A percentile compares a stretch with the other conserved stretches of the same genome.
phyloP scores from a whole-genome alignment of 2,888 invertebrate species.

The Conops quadrifasciatus region DNA sequence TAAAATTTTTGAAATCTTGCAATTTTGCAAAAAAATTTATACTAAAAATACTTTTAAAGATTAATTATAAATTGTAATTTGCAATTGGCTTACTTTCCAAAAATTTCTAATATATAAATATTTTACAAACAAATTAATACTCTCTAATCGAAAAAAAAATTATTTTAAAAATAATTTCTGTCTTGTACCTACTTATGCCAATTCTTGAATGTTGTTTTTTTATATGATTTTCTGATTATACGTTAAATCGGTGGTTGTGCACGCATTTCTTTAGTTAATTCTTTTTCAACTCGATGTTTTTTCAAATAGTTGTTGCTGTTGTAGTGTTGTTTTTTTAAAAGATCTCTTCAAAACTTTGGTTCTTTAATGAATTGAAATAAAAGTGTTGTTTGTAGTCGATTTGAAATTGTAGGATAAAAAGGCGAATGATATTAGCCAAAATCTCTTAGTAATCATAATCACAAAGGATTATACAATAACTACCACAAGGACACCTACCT shows the following conservation, averaged over 20 bases:
- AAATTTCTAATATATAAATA: slow-evolving; percentile 12
- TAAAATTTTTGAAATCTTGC: slow-evolving; percentile 25
- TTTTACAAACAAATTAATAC: background rate
- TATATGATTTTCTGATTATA: slow-evolving; percentile 15
- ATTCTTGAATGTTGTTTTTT: slow-evolving; percentile 38
- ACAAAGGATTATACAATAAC: too few species aligned
- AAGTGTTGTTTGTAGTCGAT: too few species aligned
- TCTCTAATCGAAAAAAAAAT: background rate
- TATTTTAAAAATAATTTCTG: slow-evolving; percentile 30
- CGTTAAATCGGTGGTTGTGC: slow-evolving; percentile 60
- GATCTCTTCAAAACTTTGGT: too few species aligned
- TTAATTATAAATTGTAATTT: slow-evolving; percentile 30
- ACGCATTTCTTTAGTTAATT: slow-evolving; percentile 58
- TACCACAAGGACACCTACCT: too few species aligned
- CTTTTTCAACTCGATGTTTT: slow-evolving; percentile 48
- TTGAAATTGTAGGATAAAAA: too few species aligned
- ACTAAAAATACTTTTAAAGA: background rate
- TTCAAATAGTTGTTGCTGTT: slow-evolving; percentile 56
- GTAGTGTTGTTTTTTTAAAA: slow-evolving; percentile 32
- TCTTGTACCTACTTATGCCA: slow-evolving; percentile 40
- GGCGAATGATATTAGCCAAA: too few species aligned
- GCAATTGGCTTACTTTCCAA: slow-evolving; percentile 29
- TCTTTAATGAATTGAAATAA: too few species aligned
- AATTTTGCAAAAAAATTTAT: slow-evolving; percentile 28
- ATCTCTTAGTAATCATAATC: too few species aligned